Percentiles rank a stretch among this genome's conserved stretches.
These are phyloP conservation scores for Pantelozetes paolii DNA, from an alignment of 2,888 invertebrate species.

Conservation along the genomic window DNA sequence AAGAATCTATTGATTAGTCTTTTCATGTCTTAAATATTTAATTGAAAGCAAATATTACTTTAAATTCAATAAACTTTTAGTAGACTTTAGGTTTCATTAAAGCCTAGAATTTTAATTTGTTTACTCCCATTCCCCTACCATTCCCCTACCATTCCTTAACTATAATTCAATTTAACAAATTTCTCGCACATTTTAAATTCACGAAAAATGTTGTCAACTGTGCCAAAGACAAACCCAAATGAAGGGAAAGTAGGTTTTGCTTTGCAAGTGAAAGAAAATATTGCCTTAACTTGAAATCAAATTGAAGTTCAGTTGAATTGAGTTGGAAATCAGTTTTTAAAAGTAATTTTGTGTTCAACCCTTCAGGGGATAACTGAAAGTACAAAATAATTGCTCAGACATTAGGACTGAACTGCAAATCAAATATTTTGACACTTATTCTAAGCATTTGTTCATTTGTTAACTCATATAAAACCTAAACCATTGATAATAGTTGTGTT, in stretches of 20 bases:
- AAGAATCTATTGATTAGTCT: not conserved
- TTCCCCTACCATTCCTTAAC: too few species aligned
- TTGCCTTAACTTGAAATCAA: slow-evolving; percentile 6
- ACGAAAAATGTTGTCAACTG: not conserved
- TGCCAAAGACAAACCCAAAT: not conserved
- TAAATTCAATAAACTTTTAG: not conserved
- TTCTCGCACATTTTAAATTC: not conserved
- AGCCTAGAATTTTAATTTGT: not conserved
- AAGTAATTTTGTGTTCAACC: not conserved
- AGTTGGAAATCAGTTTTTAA: not conserved
- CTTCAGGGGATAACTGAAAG: slow-evolving; percentile 13
- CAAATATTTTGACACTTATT: too few species aligned
- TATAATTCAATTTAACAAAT: not conserved
- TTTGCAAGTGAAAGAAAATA: slow-evolving; percentile 21
- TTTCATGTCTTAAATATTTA: not conserved
- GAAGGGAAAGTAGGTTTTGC: not conserved
- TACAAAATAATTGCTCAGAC: not conserved
- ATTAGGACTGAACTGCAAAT: not conserved
- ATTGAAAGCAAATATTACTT: not conserved
- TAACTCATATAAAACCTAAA: too few species aligned
- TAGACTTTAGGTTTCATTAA: not conserved
- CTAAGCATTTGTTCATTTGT: too few species aligned
- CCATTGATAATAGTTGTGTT: not conserved
- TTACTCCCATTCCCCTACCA: too few species aligned
- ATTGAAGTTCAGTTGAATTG: not conserved